Evolutionary conservation across 2,113 vertebrate species (phyloP).

Genomic region (Halcyon senegalensis): DNA sequence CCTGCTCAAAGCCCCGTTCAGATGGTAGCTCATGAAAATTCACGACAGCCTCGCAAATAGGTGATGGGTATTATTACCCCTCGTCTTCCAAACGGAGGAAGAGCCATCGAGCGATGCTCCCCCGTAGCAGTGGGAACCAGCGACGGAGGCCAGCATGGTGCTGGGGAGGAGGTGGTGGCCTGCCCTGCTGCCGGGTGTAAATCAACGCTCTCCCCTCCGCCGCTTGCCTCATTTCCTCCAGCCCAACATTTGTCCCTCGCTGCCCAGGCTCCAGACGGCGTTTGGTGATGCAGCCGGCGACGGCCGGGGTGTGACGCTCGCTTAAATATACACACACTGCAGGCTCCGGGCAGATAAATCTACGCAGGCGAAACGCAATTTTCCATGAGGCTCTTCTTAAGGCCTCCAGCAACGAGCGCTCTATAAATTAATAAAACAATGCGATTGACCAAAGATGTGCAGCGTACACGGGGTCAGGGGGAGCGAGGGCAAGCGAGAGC

Average conservation of each 20-base stretch:
- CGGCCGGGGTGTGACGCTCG: background rate
- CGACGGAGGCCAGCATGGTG: background rate
- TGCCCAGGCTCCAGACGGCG: background rate
- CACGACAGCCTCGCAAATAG: slow-evolving; percentile 52
- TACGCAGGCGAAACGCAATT: background rate
- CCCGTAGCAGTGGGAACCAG: background rate
- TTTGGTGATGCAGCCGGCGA: background rate
- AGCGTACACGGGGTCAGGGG: rapidly evolving
- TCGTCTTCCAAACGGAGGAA: background rate
- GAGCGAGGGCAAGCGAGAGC: rapidly evolving
- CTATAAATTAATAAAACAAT: background rate
- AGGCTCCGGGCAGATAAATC: background rate
- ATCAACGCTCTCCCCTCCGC: background rate
- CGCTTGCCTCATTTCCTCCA: background rate
- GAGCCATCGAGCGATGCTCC: background rate
- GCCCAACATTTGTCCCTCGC: background rate
- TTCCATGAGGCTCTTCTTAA: slow-evolving; percentile 3
- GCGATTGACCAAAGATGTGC: rapidly evolving
- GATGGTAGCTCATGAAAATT: slow-evolving; percentile 67
- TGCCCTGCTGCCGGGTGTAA: background rate
- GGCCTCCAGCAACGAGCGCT: background rate
- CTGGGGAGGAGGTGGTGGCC: background rate
- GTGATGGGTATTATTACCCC: slow-evolving; percentile 33
- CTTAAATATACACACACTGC: background rate
- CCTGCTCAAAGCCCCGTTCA: slow-evolving; percentile 60